Conservation (phyloP, 2,113 vertebrate species). For the Anser cygnoides region DNA sequence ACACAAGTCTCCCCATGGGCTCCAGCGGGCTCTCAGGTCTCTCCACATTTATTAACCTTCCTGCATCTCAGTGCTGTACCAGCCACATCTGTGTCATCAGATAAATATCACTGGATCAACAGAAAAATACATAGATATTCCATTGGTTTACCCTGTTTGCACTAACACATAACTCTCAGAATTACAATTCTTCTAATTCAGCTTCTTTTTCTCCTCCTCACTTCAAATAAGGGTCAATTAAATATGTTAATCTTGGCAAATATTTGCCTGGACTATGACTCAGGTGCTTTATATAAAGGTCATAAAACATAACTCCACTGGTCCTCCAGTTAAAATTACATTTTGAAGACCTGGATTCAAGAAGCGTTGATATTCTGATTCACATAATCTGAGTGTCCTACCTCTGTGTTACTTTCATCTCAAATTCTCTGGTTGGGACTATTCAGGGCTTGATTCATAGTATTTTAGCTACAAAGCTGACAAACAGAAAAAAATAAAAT, state of each 20-base stretch:
- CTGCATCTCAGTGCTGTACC: not conserved
- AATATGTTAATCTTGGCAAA: not conserved
- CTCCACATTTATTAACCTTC: not conserved
- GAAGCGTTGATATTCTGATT: not conserved
- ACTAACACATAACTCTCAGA: not conserved
- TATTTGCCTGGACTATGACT: not conserved
- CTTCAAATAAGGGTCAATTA: not conserved
- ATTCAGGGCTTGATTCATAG: not conserved
- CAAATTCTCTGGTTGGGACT: not conserved
- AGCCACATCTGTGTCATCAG: not conserved
- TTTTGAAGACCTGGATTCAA: slow-evolving; percentile 8
- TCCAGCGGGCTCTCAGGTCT: not conserved
- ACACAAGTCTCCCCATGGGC: not conserved
- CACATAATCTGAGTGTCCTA: not conserved
- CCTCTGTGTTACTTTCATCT: not conserved
- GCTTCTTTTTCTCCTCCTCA: not conserved
- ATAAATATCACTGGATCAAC: not conserved
- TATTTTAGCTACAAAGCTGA: slow-evolving; percentile 26
- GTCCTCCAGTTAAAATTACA: not conserved
- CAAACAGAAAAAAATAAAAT: not conserved
- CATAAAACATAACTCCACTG: not conserved
- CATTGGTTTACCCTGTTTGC: not conserved
- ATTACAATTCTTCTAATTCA: not conserved
- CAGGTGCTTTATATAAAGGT: not conserved
- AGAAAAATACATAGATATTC: not conserved